These are phyloP conservation scores for Argynnis bischoffii DNA, from an alignment of 2,888 invertebrate species.

Conservation along the genomic window DNA sequence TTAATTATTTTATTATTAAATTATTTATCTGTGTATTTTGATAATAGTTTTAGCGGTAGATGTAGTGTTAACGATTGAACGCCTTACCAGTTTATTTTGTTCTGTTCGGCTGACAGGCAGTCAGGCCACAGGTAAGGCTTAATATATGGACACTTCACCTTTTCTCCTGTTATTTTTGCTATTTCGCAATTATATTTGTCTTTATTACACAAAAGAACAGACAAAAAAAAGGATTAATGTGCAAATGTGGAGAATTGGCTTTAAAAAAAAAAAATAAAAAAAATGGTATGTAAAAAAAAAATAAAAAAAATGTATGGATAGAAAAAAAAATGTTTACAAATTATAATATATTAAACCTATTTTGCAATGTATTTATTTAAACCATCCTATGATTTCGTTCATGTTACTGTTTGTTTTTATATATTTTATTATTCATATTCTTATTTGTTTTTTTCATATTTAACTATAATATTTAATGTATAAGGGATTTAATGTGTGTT, in stretches of 20 bases:
- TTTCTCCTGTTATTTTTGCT: constrained; percentile 41
- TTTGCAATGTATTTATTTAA: constrained; percentile 33
- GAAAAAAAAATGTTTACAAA: background rate
- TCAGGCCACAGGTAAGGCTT: constrained; percentile 78
- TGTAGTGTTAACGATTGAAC: constrained; percentile 32
- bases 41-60: constrained; percentile 31
- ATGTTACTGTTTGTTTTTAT: constrained; percentile 13
- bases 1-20: constrained; percentile 9
- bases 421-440: background rate
- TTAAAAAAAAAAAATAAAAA: background rate
- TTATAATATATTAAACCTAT: constrained; percentile 25
- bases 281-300: constrained; percentile 9
- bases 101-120: constrained; percentile 78
- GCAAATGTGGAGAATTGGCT: constrained; percentile 5
- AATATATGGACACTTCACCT: constrained; percentile 34
- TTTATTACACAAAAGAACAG: constrained; percentile 1
- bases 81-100: constrained; percentile 61
- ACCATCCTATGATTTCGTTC: constrained; percentile 27
- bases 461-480: background rate
- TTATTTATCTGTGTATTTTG: constrained; percentile 27
- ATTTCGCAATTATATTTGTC: constrained; percentile 36
- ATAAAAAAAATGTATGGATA: background rate
- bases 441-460: constrained; percentile 11
- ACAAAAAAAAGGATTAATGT: background rate
- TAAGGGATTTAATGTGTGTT: background rate